These are phyloP conservation scores for Orchestia grillus DNA, from an alignment of 1,140 invertebrate species.

Conservation along the genomic window DNA sequence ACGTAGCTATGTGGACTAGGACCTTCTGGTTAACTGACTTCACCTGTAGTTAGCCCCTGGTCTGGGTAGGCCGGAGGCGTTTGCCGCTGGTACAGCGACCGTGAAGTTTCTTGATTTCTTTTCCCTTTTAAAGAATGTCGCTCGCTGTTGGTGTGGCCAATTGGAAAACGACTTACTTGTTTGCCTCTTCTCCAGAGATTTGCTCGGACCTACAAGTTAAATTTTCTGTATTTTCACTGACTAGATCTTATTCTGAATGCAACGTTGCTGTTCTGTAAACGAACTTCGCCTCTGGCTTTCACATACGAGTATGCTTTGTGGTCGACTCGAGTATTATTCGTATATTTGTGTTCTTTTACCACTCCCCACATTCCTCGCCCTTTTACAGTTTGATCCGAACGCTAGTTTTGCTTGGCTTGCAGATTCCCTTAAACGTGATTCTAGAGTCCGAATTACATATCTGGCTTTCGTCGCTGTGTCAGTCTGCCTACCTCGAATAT, in stretches of 20 bases:
- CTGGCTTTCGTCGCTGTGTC: neutral
- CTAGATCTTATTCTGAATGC: neutral
- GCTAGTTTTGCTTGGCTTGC: neutral
- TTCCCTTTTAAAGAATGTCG: conserved; percentile 4
- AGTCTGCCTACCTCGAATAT: neutral
- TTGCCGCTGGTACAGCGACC: neutral
- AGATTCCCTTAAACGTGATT: neutral
- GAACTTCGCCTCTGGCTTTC: neutral
- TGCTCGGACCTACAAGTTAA: neutral
- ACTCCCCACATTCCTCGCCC: neutral
- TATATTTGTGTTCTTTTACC: neutral
- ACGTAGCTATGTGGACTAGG: neutral
- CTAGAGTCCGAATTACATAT: neutral
- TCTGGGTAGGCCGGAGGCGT: neutral
- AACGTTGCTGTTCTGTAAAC: neutral
- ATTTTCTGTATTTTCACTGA: neutral
- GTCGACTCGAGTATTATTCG: neutral
- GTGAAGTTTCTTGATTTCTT: neutral
- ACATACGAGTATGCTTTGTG: neutral
- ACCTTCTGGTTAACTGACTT: neutral
- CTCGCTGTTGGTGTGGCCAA: neutral
- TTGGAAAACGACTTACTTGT: neutral
- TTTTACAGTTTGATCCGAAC: neutral
- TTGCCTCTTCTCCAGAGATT: neutral
- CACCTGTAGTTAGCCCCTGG: neutral